Evolutionary conservation across 1,140 invertebrate species (phyloP).

Genomic region (Macrotrachela quadricornifera): DNA sequence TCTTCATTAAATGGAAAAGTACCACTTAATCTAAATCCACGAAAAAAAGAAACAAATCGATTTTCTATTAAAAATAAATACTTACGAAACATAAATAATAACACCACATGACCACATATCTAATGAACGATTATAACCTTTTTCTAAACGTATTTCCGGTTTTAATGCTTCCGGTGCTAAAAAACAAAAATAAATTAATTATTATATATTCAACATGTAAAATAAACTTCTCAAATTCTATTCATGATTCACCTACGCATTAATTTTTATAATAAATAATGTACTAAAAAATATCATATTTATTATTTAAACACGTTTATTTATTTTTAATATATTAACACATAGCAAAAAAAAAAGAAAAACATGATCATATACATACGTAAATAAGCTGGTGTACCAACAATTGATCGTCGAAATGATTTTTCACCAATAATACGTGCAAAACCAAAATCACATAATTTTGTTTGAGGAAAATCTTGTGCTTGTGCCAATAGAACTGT

Average conservation of each 20-base stretch:
- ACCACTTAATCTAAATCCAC: slow-evolving; percentile 3
- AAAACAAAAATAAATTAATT: slow-evolving; percentile 50
- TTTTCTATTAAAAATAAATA: too few species aligned
- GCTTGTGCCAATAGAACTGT: too few species aligned
- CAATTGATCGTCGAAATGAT: slow-evolving; percentile 82
- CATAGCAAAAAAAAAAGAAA: too few species aligned
- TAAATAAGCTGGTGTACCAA: slow-evolving; percentile 90
- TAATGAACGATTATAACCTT: slow-evolving; percentile 88
- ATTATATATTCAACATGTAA: too few species aligned
- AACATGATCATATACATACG: too few species aligned
- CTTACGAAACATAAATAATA: slow-evolving; percentile 83
- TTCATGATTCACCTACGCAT: background rate
- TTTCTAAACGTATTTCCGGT: too few species aligned
- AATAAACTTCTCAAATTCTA: background rate
- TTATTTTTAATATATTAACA: too few species aligned
- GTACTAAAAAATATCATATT: too few species aligned
- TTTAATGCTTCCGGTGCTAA: slow-evolving; percentile 43
- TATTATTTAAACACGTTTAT: too few species aligned
- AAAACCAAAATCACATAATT: slow-evolving; percentile 95
- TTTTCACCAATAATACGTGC: slow-evolving; percentile 94
- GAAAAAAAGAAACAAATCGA: too few species aligned
- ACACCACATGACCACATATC: slow-evolving; percentile 99
- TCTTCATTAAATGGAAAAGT: slow-evolving; percentile 9
- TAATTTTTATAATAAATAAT: too few species aligned
- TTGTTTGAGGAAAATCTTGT: slow-evolving; percentile 48